phyloP scores from a whole-genome alignment of 2,113 vertebrate species.

The Copsychus sechellarum region DNA sequence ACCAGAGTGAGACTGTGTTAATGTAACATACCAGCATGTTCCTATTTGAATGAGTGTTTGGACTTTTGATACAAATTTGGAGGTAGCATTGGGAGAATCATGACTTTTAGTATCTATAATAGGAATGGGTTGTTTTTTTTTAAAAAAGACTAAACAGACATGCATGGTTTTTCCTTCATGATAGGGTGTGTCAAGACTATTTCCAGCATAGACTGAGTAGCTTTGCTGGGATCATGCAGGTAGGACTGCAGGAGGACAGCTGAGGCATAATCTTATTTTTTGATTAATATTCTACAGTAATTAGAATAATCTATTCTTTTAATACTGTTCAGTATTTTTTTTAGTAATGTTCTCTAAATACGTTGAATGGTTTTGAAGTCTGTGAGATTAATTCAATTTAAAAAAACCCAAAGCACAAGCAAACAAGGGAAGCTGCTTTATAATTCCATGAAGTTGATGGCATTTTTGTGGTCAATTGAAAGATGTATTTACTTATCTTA shows the following conservation, averaged over 20 bases:
- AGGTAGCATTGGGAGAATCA: not conserved
- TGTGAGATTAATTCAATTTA: not conserved
- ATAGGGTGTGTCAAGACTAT: not conserved
- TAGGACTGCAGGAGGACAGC: not conserved
- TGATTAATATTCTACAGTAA: not conserved
- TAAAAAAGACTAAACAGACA: not conserved
- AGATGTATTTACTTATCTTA: not conserved
- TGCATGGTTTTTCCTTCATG: not conserved
- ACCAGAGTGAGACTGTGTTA: slow-evolving; percentile 5
- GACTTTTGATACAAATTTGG: not conserved
- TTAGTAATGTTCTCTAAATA: not conserved
- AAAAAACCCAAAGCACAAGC: rapidly evolving
- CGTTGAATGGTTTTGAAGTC: not conserved
- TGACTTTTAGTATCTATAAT: not conserved
- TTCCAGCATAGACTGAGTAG: not conserved
- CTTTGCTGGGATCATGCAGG: not conserved
- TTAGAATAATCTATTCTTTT: not conserved
- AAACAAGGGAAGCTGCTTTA: not conserved
- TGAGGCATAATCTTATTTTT: not conserved
- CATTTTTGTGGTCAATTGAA: not conserved
- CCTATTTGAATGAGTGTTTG: not conserved
- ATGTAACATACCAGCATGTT: not conserved
- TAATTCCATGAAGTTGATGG: not conserved
- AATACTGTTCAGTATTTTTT: not conserved
- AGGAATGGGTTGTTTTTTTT: not conserved